Percentiles rank a stretch among this genome's conserved stretches.
phyloP scores from a whole-genome alignment of 1,140 invertebrate species.

The Lutraria rhynchaena region DNA sequence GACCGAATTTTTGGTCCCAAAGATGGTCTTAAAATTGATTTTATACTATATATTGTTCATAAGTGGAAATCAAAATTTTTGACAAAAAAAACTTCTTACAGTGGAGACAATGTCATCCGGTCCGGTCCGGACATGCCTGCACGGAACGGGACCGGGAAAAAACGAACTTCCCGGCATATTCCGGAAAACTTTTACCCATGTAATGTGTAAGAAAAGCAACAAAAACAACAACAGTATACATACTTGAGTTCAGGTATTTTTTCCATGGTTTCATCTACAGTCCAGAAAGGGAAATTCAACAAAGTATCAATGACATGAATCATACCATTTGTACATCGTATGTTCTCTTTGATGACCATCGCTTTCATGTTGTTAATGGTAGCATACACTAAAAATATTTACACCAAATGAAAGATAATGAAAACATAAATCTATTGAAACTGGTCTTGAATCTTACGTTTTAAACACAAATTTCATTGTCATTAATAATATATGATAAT shows the following conservation, averaged over 20 bases:
- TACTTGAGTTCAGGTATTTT: constrained; percentile 50
- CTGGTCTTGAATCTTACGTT: neutral
- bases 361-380: constrained; percentile 78
- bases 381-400: constrained; percentile 68
- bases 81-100: too few species aligned
- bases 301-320: constrained; percentile 85
- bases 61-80: too few species aligned
- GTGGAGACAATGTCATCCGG: too few species aligned
- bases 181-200: too few species aligned
- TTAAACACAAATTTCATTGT: neutral
- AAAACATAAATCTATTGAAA: neutral
- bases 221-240: neutral
- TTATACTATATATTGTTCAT: too few species aligned
- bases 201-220: too few species aligned
- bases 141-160: too few species aligned
- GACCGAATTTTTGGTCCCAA: too few species aligned
- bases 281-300: constrained; percentile 79
- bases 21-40: too few species aligned
- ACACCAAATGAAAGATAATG: neutral
- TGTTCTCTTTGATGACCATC: constrained; percentile 82
- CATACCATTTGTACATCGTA: constrained; percentile 85
- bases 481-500: neutral
- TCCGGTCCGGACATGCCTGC: too few species aligned
- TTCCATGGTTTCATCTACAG: constrained; percentile 68
- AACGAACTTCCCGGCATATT: too few species aligned